Evolutionary conservation across 2,113 vertebrate species (phyloP).

Genomic region (Potamarius usumacintae): DNA sequence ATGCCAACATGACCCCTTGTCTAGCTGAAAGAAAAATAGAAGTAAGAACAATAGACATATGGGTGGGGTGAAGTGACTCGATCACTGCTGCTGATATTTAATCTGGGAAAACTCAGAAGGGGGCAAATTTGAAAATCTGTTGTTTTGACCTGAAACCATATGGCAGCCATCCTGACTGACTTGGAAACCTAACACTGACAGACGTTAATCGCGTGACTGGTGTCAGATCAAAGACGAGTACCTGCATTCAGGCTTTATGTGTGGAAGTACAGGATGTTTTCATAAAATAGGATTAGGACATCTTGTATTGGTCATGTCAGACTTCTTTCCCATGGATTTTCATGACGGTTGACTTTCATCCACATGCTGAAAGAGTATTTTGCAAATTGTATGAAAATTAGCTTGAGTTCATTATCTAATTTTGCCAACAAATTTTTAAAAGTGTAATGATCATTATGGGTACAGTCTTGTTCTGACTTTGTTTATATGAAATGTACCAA

Average conservation of each 20-base stretch:
- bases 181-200: slow-evolving; percentile 64
- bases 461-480: neutral
- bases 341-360: neutral
- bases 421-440: neutral
- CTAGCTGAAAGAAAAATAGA: slow-evolving; percentile 6
- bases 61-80: slow-evolving; percentile 27
- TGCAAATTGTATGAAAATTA: neutral
- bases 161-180: slow-evolving; percentile 62
- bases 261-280: slow-evolving; percentile 1
- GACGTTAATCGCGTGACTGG: slow-evolving; percentile 55
- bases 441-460: neutral
- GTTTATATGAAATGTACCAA: neutral
- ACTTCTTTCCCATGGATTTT: neutral
- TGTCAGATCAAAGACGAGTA: slow-evolving; percentile 40
- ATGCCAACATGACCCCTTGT: neutral
- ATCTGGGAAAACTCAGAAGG: slow-evolving; percentile 53
- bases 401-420: neutral
- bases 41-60: slow-evolving; percentile 31
- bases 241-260: neutral
- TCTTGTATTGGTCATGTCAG: neutral
- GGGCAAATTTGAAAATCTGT: slow-evolving; percentile 53
- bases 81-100: slow-evolving; percentile 50
- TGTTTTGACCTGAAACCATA: slow-evolving; percentile 69
- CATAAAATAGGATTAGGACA: slow-evolving; percentile 3
- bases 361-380: neutral